Evolutionary conservation across 2,113 vertebrate genomes (phyloP).

Genomic region (Labeo rohita): DNA sequence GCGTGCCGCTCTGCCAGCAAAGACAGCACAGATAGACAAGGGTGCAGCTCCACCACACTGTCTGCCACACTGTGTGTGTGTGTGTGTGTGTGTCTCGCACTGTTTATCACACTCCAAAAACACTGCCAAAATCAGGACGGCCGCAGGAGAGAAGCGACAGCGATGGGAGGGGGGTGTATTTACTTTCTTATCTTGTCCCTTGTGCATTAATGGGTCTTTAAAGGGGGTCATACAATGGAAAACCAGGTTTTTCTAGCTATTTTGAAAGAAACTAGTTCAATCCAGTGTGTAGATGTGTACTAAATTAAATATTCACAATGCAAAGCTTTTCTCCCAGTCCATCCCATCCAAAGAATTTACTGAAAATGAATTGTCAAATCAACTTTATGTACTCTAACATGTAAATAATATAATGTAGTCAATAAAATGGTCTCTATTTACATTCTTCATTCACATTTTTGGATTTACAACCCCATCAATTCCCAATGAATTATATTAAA

Average conservation of each 20-base stretch:
- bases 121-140: slow-evolving; percentile 49
- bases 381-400: background rate
- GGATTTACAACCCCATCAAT: background rate
- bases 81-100: slow-evolving; percentile 27
- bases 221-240: background rate
- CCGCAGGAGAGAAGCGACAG: slow-evolving; percentile 46
- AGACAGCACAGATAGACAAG: slow-evolving; percentile 31
- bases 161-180: slow-evolving; percentile 38
- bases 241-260: background rate
- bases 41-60: slow-evolving; percentile 36
- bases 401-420: background rate
- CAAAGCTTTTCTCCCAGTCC: background rate
- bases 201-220: background rate
- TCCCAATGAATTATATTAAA: background rate
- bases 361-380: background rate
- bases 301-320: background rate
- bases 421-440: background rate
- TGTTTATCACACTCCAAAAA: slow-evolving; percentile 66
- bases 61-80: slow-evolving; percentile 2
- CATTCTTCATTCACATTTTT: background rate
- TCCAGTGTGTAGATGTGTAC: background rate
- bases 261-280: slow-evolving; percentile 1
- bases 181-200: background rate
- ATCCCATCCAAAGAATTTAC: background rate
- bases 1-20: slow-evolving; percentile 50